A percentile compares a stretch with the other conserved stretches of the same genome.
These are phyloP conservation scores for Scrobipalpa atriplicella DNA, from an alignment of 2,888 invertebrate species.

Conservation along the genomic window DNA sequence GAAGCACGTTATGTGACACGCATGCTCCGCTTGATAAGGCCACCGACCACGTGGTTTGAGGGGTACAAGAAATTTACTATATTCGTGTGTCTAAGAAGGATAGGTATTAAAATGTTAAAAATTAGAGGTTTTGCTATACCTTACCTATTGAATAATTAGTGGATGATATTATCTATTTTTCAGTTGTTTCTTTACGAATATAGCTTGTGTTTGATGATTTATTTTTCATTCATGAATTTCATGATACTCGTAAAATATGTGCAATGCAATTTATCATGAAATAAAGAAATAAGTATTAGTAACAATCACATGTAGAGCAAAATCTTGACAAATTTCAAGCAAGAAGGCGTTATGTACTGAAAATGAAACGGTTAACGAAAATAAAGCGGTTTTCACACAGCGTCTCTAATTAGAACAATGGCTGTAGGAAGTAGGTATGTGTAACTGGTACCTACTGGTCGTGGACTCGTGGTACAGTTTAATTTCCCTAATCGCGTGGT, in stretches of 20 bases:
- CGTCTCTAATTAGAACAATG: constrained; percentile 56
- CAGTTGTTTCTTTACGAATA: too few species aligned
- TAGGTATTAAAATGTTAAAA: too few species aligned
- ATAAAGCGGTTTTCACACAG: constrained; percentile 15
- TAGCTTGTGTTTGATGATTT: too few species aligned
- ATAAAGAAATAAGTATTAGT: neutral
- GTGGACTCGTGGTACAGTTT: constrained; percentile 38
- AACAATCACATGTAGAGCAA: neutral
- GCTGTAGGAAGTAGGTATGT: constrained; percentile 45
- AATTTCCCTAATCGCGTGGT: constrained; percentile 65
- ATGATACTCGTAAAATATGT: too few species aligned
- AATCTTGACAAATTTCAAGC: neutral
- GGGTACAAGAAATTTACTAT: neutral
- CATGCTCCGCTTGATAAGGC: neutral
- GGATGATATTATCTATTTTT: neutral
- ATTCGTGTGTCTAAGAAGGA: neutral
- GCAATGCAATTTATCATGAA: too few species aligned
- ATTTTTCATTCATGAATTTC: too few species aligned
- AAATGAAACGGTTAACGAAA: constrained; percentile 3
- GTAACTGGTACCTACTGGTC: constrained; percentile 26
- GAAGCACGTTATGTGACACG: constrained; percentile 9
- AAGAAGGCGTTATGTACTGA: neutral
- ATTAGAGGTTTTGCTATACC: too few species aligned
- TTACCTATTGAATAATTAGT: neutral
- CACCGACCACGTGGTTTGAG: neutral